phyloP scores from a whole-genome alignment of 2,888 invertebrate species.

The Orthonevra nobilis region DNA sequence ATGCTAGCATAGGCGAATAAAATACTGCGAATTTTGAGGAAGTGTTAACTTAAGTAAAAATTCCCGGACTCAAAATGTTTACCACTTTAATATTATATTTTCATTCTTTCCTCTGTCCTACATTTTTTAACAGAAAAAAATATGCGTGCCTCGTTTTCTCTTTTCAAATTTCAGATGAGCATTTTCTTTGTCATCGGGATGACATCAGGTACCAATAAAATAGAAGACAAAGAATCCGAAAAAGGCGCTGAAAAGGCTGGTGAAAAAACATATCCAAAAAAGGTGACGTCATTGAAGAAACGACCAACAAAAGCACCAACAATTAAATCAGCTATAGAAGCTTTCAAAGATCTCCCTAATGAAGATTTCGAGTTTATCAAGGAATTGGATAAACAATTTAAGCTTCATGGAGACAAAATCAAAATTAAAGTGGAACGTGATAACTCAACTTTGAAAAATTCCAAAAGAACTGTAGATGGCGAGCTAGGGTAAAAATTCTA shows the following conservation, averaged over 20 bases:
- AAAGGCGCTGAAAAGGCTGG: constrained; percentile 70
- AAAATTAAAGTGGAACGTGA: constrained; percentile 79
- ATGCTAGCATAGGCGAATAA: no score
- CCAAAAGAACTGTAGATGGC: constrained; percentile 87
- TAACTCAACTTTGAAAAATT: constrained; percentile 76
- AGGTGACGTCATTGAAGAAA: constrained; percentile 77
- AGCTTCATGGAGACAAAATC: constrained; percentile 78
- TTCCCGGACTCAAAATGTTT: no score
- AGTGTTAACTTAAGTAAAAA: no score
- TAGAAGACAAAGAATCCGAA: constrained; percentile 14
- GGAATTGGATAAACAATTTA: constrained; percentile 79
- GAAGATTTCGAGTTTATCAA: constrained; percentile 79
- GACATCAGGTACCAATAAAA: constrained; percentile 33
- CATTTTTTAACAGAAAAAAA: no score
- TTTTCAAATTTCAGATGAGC: constrained; percentile 17
- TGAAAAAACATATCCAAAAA: constrained; percentile 75
- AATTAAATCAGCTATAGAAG: constrained; percentile 71
- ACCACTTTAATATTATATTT: no score
- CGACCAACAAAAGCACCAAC: constrained; percentile 74
- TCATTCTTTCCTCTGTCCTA: no score
- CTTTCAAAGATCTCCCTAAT: constrained; percentile 76
- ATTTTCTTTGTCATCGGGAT: constrained; percentile 22
- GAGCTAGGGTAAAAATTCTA: constrained; percentile 83
- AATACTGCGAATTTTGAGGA: no score
- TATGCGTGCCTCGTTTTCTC: not conserved